These are phyloP conservation scores for Lissonota sp. DNA, from an alignment of 2,888 invertebrate genomes.

Conservation along the genomic window DNA sequence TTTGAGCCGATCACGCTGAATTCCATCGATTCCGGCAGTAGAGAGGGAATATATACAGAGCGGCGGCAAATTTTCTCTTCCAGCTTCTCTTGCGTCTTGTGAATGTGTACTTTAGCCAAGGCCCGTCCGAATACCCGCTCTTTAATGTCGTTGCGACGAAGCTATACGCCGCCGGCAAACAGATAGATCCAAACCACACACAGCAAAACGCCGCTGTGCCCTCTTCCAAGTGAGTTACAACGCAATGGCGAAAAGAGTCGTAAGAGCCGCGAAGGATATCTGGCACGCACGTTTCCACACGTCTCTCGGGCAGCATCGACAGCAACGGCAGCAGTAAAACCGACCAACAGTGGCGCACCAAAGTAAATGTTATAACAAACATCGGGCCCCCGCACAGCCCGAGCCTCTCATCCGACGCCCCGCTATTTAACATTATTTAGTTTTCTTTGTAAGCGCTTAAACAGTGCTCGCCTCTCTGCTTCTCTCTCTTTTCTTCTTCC, in stretches of 20 bases:
- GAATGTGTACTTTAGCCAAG: not conserved
- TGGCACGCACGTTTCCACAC: constrained; percentile 80
- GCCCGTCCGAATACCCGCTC: not conserved
- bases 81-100: not conserved
- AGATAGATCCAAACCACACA: constrained; percentile 8
- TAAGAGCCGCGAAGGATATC: constrained; percentile 78
- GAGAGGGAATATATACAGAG: not conserved
- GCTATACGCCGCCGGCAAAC: constrained; percentile 1
- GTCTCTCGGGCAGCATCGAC: constrained; percentile 23
- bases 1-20: constrained; percentile 26
- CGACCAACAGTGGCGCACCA: constrained; percentile 78
- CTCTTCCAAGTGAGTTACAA: constrained; percentile 67
- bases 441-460: constrained; percentile 82
- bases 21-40: constrained; percentile 38
- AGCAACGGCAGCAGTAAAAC: constrained; percentile 74
- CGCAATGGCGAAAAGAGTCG: constrained; percentile 70
- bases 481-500: constrained; percentile 20
- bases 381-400: constrained; percentile 69
- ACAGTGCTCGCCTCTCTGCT: constrained; percentile 76
- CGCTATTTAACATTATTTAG: constrained; percentile 83
- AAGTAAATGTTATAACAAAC: constrained; percentile 83
- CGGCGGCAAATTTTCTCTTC: not conserved
- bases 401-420: constrained; percentile 73
- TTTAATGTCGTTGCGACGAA: constrained; percentile 7
- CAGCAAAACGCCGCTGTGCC: constrained; percentile 12